Conservation (phyloP, 92 coral and sea anemone species). For the Palythoa heliodiscus region DNA sequence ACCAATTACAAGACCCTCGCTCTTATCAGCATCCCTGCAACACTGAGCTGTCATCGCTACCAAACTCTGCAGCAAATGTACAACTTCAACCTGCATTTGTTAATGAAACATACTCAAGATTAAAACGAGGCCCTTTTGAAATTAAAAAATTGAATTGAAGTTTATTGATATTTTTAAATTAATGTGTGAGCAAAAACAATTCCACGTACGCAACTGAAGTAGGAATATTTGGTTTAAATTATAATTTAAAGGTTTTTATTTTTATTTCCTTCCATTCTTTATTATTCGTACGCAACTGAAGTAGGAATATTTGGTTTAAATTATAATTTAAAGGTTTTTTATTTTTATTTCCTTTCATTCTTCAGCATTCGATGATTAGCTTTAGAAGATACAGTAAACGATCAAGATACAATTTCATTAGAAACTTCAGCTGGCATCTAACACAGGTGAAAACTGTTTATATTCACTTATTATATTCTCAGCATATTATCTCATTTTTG, state of each 20-base stretch:
- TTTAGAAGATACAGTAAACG: too few species aligned
- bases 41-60: conserved; percentile 75
- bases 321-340: background rate
- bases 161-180: too few species aligned
- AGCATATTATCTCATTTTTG: too few species aligned
- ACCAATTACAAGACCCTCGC: conserved; percentile 51
- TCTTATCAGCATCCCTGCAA: conserved; percentile 58
- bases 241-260: background rate
- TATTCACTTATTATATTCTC: too few species aligned
- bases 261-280: too few species aligned
- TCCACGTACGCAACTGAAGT: background rate
- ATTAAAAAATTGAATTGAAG: background rate
- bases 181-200: background rate
- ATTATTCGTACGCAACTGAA: background rate
- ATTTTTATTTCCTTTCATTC: too few species aligned
- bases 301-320: background rate
- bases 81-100: conserved; percentile 44
- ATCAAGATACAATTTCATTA: too few species aligned
- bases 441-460: too few species aligned
- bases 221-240: background rate
- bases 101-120: background rate
- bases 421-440: too few species aligned
- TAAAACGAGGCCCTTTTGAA: background rate
- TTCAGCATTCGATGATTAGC: too few species aligned
- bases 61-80: conserved; percentile 65